These are phyloP conservation scores for Saimiri boliviensis DNA, from an alignment of 2,113 vertebrate species.

Conservation along the genomic window DNA sequence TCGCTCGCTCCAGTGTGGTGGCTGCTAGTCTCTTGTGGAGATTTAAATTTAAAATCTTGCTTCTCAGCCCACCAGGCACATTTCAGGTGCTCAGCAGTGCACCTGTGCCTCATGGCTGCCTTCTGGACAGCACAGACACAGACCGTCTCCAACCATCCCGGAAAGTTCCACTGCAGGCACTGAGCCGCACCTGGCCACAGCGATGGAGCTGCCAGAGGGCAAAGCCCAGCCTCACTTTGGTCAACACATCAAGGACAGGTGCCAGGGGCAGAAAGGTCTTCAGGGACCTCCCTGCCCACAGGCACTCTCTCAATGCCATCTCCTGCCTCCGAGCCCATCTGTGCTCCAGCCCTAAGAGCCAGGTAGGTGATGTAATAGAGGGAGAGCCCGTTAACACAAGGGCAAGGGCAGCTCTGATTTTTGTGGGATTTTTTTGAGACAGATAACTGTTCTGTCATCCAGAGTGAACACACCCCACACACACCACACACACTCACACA, in stretches of 20 bases:
- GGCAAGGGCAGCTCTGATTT: neutral
- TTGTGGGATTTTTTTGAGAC: neutral
- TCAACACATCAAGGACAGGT: neutral
- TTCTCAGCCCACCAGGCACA: neutral
- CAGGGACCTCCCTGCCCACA: neutral
- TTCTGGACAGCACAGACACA: accelerated
- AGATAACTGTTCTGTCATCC: no score
- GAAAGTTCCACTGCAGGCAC: neutral
- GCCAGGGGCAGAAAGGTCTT: neutral
- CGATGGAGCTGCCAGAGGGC: accelerated
- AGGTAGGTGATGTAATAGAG: neutral
- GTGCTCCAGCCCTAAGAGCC: neutral
- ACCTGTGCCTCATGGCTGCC: neutral
- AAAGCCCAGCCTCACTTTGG: neutral
- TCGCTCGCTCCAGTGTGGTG: accelerated
- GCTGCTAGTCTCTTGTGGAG: neutral
- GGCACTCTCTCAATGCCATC: neutral
- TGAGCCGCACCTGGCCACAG: accelerated
- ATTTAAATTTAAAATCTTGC: neutral
- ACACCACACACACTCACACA: neutral
- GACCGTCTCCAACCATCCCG: neutral
- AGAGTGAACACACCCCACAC: neutral
- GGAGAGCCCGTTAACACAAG: neutral
- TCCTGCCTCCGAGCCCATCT: no score
- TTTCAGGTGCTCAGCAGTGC: neutral